A percentile compares a stretch with the other conserved stretches of the same genome.
These are phyloP conservation scores for Callipepla squamata DNA, from an alignment of 2,113 vertebrate species.

Conservation along the genomic window DNA sequence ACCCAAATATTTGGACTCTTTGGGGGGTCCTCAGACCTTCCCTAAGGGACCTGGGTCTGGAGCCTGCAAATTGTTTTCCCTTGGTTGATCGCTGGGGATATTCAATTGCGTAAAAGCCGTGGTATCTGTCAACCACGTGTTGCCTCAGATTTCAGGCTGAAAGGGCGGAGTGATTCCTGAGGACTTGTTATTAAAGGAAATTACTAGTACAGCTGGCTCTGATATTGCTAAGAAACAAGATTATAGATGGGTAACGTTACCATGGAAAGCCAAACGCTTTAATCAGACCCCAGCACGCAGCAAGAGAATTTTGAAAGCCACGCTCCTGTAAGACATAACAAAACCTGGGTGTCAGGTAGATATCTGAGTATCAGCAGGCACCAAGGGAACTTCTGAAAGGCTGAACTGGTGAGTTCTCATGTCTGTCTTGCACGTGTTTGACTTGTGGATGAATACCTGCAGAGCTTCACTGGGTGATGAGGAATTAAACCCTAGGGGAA, in stretches of 20 bases:
- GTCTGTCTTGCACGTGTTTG: background rate
- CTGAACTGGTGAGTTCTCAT: accelerated
- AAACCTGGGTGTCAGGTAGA: background rate
- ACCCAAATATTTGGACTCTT: background rate
- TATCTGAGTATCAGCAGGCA: background rate
- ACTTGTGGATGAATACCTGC: background rate
- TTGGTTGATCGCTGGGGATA: background rate
- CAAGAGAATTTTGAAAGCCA: background rate
- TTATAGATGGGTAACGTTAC: conserved; percentile 46
- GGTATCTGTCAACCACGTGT: background rate
- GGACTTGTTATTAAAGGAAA: conserved; percentile 38
- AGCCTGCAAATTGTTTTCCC: background rate
- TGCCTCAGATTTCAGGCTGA: background rate
- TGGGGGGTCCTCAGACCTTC: background rate
- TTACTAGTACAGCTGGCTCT: background rate
- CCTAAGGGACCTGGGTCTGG: background rate
- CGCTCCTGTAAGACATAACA: background rate
- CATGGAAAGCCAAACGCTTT: conserved; percentile 30
- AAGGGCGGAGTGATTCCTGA: conserved; percentile 27
- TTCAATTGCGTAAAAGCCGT: background rate
- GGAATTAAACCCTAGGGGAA: background rate
- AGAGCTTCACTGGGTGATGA: background rate
- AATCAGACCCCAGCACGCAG: background rate
- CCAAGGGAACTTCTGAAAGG: background rate
- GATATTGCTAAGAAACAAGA: conserved; percentile 21